Base-by-base conservation (phyloP, 2,113 vertebrate genomes). In the Cyanoderma ruficeps region DNA sequence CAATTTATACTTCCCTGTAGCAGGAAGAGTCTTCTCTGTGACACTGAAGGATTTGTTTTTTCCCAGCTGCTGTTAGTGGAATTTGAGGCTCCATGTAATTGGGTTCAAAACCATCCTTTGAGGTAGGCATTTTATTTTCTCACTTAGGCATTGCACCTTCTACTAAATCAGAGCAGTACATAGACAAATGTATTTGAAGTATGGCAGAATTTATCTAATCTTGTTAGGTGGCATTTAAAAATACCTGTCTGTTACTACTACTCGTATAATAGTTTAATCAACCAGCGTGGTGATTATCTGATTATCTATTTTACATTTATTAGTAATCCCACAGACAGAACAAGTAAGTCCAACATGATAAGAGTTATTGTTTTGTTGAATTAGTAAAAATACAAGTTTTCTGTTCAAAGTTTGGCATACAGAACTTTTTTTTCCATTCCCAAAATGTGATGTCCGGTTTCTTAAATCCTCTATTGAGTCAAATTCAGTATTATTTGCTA, bases 11-110 rank as follows among this genome's bases (percentile, higher is more conserved):
- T 79, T 94, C 57, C 69, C 30, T 6, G 1, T 69, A 95, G 87
- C 46, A 67, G 53, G 37, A 90, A 86, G 55, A 81, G 56, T 63
- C 35, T 89, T 69, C 39, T 61, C 31, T 75, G 56, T 93, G 89
- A 91, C 63, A 69, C 49, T 90, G 68, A 93, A 91, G 82, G 69
- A 83, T 96, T 92, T 94, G 37, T 24, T 92, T 87, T 89, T 83
- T 89, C 65, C 42, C 47, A 76, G 41, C 46, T 91, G 77, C 91
- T 87, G 41, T 74, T 87, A 76, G 50, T 72, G 24, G 50, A 88
- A 72, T 90, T 82, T 53, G 20, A 31, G 31, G 7, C 46, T 93
- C 25, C 33, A 24, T 75, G 61, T 83, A 90, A 88, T 63, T 86
- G 56, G 17, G 47, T 95, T 97, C 78, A 81, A 6, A 96, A 42